A percentile compares a stretch with the other conserved stretches of the same genome.
These are phyloP conservation scores for Myopa tessellatipennis DNA, from an alignment of 2,888 invertebrate species.

Conservation along the genomic window DNA sequence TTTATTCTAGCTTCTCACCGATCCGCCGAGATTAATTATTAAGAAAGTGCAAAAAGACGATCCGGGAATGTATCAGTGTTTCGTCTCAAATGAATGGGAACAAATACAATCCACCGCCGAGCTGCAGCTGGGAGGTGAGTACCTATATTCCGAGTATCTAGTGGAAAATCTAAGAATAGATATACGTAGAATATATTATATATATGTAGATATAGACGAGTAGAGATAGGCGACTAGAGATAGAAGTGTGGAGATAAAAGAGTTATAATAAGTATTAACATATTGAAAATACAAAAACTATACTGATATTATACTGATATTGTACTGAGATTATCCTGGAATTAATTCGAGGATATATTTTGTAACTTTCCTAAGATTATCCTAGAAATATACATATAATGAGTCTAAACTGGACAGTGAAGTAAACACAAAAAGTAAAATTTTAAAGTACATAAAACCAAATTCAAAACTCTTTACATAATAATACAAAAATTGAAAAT, in stretches of 20 bases:
- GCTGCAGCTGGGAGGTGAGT: conserved; percentile 81
- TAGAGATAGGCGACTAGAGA: neutral
- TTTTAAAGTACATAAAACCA: no score
- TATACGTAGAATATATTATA: neutral
- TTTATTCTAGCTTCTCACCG: conserved; percentile 62
- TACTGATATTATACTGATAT: no score
- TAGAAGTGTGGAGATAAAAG: neutral
- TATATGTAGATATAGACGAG: neutral
- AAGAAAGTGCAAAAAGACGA: conserved; percentile 82
- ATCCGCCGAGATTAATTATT: conserved; percentile 72
- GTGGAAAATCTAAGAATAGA: neutral
- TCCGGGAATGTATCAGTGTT: conserved; percentile 92
- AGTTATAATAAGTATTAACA: neutral
- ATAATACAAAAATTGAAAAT: no score
- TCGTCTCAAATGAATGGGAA: conserved; percentile 86
- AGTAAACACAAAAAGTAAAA: no score
- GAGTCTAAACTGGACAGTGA: no score
- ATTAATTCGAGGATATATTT: no score
- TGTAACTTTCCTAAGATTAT: no score
- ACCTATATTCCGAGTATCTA: neutral
- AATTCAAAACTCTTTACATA: no score
- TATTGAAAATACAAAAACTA: neutral
- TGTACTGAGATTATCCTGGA: no score
- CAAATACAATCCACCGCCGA: conserved; percentile 87
- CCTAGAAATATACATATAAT: no score